Percentiles rank a stretch among this genome's conserved stretches.
Evolutionary conservation across 1,140 invertebrate species (phyloP).

Genomic region (Euglossa dilemma): DNA sequence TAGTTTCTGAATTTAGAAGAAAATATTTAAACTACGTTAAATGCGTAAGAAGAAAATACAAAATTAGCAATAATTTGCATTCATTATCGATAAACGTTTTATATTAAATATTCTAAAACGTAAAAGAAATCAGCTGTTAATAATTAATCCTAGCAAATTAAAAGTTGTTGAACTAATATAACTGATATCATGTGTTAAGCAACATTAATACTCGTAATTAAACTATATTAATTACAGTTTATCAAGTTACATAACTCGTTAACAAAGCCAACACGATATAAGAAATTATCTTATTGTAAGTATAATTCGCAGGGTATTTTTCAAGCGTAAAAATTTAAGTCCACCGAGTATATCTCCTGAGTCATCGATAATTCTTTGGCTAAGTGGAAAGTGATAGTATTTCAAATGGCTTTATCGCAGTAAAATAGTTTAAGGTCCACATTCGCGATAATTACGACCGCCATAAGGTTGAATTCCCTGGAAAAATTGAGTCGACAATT

Average conservation of each 20-base stretch:
- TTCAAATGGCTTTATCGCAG: not conserved
- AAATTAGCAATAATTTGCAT: too few relatives aligned
- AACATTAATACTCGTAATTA: not conserved
- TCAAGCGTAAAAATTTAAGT: not conserved
- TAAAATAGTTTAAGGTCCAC: not conserved
- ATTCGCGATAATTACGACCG: not conserved
- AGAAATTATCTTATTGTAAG: not conserved
- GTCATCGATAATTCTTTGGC: not conserved
- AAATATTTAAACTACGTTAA: too few relatives aligned
- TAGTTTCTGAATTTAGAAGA: too few relatives aligned
- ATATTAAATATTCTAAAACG: too few relatives aligned
- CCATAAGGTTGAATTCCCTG: not conserved
- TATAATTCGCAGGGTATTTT: not conserved
- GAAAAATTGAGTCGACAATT: not conserved
- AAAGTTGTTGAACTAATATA: too few relatives aligned
- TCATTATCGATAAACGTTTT: too few relatives aligned
- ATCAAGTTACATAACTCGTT: not conserved
- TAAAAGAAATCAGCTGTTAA: too few relatives aligned
- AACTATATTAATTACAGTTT: not conserved
- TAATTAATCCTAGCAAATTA: too few relatives aligned
- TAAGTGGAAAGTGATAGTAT: not conserved
- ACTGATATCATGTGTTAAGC: too few relatives aligned
- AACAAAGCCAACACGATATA: not conserved
- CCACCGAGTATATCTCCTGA: not conserved
- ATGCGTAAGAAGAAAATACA: too few relatives aligned